These are phyloP conservation scores for Anorthoa munda DNA, from an alignment of 2,888 invertebrate species.

Conservation along the genomic window DNA sequence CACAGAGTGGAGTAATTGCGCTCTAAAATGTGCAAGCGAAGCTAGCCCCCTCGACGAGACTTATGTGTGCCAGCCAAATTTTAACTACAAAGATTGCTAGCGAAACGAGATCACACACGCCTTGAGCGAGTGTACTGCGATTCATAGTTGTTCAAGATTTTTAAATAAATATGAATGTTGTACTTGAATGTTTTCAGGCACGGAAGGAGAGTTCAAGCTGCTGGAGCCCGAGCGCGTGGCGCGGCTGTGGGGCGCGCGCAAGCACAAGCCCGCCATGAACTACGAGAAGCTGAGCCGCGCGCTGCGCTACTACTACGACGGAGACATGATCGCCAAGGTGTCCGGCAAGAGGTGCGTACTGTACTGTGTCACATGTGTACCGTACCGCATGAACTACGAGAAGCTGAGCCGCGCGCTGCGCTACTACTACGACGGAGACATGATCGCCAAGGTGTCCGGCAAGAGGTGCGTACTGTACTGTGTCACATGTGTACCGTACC, in stretches of 20 bases:
- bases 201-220: slow-evolving; percentile 96
- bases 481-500: too few species aligned
- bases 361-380: neutral
- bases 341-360: slow-evolving; percentile 92
- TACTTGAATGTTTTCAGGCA: slow-evolving; percentile 85
- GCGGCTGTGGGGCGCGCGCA: slow-evolving; percentile 96
- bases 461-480: too few species aligned
- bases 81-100: too few species aligned
- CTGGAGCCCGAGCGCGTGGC: slow-evolving; percentile 96
- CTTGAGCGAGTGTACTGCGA: too few species aligned
- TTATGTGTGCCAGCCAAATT: too few species aligned
- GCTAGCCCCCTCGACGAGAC: too few species aligned
- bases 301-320: slow-evolving; percentile 97
- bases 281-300: slow-evolving; percentile 97
- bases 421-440: too few species aligned
- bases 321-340: slow-evolving; percentile 98
- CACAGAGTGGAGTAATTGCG: neutral
- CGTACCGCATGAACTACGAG: too few species aligned
- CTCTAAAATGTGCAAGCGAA: neutral
- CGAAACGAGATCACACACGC: too few species aligned
- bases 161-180: neutral
- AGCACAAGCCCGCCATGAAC: slow-evolving; percentile 98
- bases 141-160: neutral
- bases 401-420: too few species aligned
- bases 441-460: too few species aligned